These are phyloP conservation scores for Mongoloraphidia duomilia DNA, from an alignment of 2,888 invertebrate species.

Conservation along the genomic window DNA sequence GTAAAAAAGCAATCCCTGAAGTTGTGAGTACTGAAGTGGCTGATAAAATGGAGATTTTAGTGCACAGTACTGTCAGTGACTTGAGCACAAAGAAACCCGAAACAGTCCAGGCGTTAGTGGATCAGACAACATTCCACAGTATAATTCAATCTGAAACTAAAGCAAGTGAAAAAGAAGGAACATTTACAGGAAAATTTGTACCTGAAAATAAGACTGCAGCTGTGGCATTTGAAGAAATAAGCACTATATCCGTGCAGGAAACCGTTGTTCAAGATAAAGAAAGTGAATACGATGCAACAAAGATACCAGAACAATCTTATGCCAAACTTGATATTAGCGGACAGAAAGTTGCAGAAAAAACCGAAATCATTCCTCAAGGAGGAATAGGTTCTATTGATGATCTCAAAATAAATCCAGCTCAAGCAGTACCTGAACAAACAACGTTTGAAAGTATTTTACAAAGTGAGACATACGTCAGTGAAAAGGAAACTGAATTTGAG, in stretches of 20 bases:
- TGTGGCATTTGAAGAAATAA: slow-evolving; percentile 28
- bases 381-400: slow-evolving; percentile 18
- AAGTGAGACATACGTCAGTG: slow-evolving; percentile 27
- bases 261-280: slow-evolving; percentile 28
- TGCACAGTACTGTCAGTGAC: slow-evolving; percentile 37
- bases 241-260: slow-evolving; percentile 17
- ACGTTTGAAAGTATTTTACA: slow-evolving; percentile 30
- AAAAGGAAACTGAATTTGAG: slow-evolving; percentile 28
- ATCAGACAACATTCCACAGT: slow-evolving; percentile 38
- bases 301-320: slow-evolving; percentile 4
- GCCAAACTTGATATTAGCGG: slow-evolving; percentile 7
- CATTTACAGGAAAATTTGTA: slow-evolving; percentile 31
- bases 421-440: slow-evolving; percentile 31
- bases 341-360: slow-evolving; percentile 28
- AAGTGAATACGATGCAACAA: slow-evolving; percentile 20
- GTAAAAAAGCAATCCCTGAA: slow-evolving; percentile 29
- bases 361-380: slow-evolving; percentile 26
- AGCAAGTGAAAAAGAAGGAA: slow-evolving; percentile 41
- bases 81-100: slow-evolving; percentile 28
- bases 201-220: slow-evolving; percentile 31
- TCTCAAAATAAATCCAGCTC: slow-evolving; percentile 25
- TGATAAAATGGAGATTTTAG: slow-evolving; percentile 37
- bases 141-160: slow-evolving; percentile 37
- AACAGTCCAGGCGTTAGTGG: slow-evolving; percentile 33
- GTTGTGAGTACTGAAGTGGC: slow-evolving; percentile 35